These are phyloP conservation scores for Platynereis dumerilii DNA, from an alignment of 2,888 invertebrate genomes.

Conservation along the genomic window DNA sequence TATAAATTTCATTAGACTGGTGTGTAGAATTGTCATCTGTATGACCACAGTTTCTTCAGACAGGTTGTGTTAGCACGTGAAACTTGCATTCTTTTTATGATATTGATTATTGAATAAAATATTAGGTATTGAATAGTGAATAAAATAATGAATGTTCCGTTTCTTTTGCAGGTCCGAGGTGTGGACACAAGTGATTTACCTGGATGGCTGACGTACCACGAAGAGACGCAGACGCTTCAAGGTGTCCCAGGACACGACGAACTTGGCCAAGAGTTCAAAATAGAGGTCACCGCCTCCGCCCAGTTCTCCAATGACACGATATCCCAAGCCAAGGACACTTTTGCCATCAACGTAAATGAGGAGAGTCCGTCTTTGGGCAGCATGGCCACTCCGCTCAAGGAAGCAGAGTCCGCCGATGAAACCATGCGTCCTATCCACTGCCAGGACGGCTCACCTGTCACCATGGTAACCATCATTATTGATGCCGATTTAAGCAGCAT, in stretches of 20 bases:
- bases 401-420: conserved; percentile 35
- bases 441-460: conserved; percentile 66
- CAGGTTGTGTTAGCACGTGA: too few relatives aligned
- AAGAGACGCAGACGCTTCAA: conserved; percentile 73
- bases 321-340: conserved; percentile 70
- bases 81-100: too few relatives aligned
- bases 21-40: too few relatives aligned
- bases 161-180: conserved; percentile 30
- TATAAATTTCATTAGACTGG: too few relatives aligned
- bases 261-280: conserved; percentile 72
- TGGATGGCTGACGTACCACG: conserved; percentile 70
- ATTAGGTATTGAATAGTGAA: too few relatives aligned
- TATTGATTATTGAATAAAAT: too few relatives aligned
- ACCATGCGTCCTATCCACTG: conserved; percentile 51
- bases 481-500: conserved; percentile 73
- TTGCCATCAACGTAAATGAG: conserved; percentile 71
- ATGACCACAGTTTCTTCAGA: too few relatives aligned
- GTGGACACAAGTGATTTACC: conserved; percentile 43
- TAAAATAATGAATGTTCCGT: too few relatives aligned
- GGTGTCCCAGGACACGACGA: conserved; percentile 73
- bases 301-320: conserved; percentile 34
- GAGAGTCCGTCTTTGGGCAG: conserved; percentile 37
- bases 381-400: conserved; percentile 36
- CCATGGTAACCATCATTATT: conserved; percentile 73
- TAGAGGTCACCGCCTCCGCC: conserved; percentile 59